Base-by-base conservation (phyloP, 2,113 vertebrate genomes). In the Saguinus midas region DNA sequence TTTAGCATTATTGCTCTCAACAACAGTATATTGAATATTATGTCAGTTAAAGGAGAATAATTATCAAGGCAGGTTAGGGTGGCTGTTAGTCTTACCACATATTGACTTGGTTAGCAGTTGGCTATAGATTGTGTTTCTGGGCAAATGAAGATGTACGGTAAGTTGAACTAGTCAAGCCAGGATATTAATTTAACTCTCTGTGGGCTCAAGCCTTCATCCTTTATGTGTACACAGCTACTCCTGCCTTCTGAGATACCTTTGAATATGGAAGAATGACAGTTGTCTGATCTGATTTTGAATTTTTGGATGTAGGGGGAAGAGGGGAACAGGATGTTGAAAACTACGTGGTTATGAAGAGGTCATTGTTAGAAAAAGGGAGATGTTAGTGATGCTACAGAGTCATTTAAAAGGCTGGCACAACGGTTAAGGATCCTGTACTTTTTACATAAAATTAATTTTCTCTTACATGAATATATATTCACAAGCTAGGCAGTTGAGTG, bases 21-120 rank as follows among this genome's bases (percentile, higher is more conserved):
- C 97, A 98, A 98, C 95, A 97, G 50, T 96, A 82, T 98, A 98
- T 98, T 96, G 97, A 98, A 98, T 98, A 98, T 98, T 98, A 97
- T 98, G 98, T 98, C 92, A 97, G 95, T 98, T 98, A 98, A 98
- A 98, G 97, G 96, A 98, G 96, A 98, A 97, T 97, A 98, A 97
- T 98, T 98, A 98, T 97, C 96, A 83, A 95, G 95, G 97, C 95
- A 97, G 98, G 97, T 97, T 98, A 98, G 45, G 95, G 87, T 97
- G 98, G 96, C 94, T 98, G 98, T 98, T 98, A 96, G 95, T 89
- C 95, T 98, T 98, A 92, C 97, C 96, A 95, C 97, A 97, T 98
- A 98, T 91, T 98, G 98, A 98, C 98, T 98, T 98, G 88, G 94
- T 98, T 98, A 98, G 95, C 17, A 32, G 73, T 97, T 40, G 1